Percentiles rank a stretch among this genome's conserved stretches.
These are phyloP conservation scores for Eupithecia exiguata DNA, from an alignment of 2,888 invertebrate genomes.

Conservation along the genomic window DNA sequence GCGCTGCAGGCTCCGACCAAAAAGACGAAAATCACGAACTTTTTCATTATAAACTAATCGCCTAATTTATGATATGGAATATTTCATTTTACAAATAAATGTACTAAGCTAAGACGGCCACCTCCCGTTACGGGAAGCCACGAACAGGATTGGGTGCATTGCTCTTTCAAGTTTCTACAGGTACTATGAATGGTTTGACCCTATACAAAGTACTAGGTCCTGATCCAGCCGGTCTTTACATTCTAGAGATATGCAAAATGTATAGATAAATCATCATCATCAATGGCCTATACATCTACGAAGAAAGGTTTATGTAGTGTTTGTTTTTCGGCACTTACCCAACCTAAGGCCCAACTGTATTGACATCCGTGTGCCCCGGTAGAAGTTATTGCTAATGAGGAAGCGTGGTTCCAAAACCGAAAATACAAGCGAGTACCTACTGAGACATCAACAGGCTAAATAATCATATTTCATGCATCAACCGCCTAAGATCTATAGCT, in stretches of 20 bases:
- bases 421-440: too few species aligned
- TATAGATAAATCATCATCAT: neutral
- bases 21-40: slow-evolving; percentile 41
- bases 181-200: slow-evolving; percentile 29
- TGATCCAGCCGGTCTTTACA: slow-evolving; percentile 34
- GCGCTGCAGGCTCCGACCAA: slow-evolving; percentile 36
- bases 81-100: slow-evolving; percentile 12
- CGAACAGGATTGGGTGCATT: slow-evolving; percentile 67
- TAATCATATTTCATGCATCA: neutral
- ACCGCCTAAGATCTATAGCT: neutral
- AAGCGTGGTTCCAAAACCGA: too few species aligned
- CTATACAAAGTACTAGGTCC: slow-evolving; percentile 35
- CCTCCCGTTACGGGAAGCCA: slow-evolving; percentile 55
- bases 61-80: slow-evolving; percentile 7
- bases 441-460: too few species aligned
- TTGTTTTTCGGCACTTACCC: too few species aligned
- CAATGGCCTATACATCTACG: neutral
- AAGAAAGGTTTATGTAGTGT: too few species aligned
- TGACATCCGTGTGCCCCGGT: too few species aligned
- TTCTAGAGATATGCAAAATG: slow-evolving; percentile 1
- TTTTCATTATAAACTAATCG: slow-evolving; percentile 38
- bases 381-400: too few species aligned
- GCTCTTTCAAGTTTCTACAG: slow-evolving; percentile 52
- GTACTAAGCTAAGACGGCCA: slow-evolving; percentile 42
- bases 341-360: too few species aligned